Evolutionary conservation across 2,888 invertebrate species (phyloP), one percentile per base, ranked within the genome.

Genomic region (Orthosia incerta): DNA sequence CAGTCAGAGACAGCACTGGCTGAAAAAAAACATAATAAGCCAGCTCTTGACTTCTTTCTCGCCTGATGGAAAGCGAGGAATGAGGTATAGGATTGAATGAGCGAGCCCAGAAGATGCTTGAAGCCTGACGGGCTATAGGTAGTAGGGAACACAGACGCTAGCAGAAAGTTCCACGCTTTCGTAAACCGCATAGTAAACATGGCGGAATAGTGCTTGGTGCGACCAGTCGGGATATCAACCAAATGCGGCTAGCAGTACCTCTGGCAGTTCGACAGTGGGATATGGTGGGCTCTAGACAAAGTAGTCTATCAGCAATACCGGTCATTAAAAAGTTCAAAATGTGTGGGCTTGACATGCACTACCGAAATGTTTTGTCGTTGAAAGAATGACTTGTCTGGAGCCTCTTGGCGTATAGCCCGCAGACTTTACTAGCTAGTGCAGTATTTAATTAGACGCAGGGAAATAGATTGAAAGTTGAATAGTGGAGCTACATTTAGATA

Each of bases 401-500:
- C 59, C 13, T 7, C 3, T 20, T 4, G 9, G 15, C 13, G 39
- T n/a, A 26, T n/a, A 20, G 15, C 4, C 16, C n/a, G 13, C 31
- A 4, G 15, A 9, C 20, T 66, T 70, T 46, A 60, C 79, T 65
- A 72, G 12, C 15, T 46, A n/a, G 31, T 31, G 16, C 5, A 57
- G 59, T 71, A 71, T 71, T 75, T 71, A 74, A 87, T 84, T 83
- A 83, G 73, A 77, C 65, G 67, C 62, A 70, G 74, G 83, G 71
- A 83, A 85, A 89, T 86, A 89, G 83, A 88, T 86, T 86, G 72
- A 84, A 87, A 80, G 88, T 83, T 85, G 73, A 86, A 84, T 83
- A 86, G 86, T 85, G 86, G 76, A 78, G 76, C 85, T 86, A 86
- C 86, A 86, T 88, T 89, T 87, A 90, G 92, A 91, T 92, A 91